Conservation (phyloP, 2,797 vertebrate genomes). For the Pangasius djambal region DNA sequence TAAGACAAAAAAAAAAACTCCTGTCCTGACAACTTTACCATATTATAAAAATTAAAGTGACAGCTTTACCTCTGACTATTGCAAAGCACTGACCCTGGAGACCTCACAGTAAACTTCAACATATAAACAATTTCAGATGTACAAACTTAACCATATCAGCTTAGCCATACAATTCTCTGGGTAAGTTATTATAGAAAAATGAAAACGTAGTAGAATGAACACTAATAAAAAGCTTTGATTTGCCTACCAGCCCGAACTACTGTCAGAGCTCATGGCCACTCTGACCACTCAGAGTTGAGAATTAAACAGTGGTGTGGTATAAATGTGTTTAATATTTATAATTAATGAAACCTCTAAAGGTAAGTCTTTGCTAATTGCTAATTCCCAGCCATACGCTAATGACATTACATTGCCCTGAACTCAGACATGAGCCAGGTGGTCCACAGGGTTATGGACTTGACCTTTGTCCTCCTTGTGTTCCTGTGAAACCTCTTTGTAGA, state of each 20-base stretch:
- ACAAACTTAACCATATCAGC: not conserved
- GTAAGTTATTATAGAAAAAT: not conserved
- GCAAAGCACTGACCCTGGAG: not conserved
- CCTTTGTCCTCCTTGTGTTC: slow-evolving; percentile 27
- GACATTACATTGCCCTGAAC: not conserved
- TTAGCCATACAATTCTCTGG: not conserved
- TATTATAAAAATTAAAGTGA: not conserved
- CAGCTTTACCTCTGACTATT: not conserved
- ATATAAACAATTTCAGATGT: not conserved
- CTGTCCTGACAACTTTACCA: not conserved
- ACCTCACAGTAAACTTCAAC: not conserved
- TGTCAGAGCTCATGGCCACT: not conserved
- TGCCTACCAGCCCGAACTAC: not conserved
- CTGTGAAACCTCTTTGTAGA: slow-evolving; percentile 25
- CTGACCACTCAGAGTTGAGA: not conserved
- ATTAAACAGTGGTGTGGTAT: not conserved
- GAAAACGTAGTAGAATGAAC: not conserved
- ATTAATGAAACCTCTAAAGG: not conserved
- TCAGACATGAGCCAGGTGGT: slow-evolving; percentile 39
- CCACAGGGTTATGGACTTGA: slow-evolving; percentile 27
- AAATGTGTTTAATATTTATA: not conserved
- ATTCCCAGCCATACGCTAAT: not conserved
- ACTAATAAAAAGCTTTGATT: not conserved
- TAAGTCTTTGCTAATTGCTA: not conserved
- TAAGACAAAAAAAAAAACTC: not conserved